These are phyloP conservation scores for Maniola jurtina DNA, from an alignment of 1,140 invertebrate genomes.

Conservation along the genomic window DNA sequence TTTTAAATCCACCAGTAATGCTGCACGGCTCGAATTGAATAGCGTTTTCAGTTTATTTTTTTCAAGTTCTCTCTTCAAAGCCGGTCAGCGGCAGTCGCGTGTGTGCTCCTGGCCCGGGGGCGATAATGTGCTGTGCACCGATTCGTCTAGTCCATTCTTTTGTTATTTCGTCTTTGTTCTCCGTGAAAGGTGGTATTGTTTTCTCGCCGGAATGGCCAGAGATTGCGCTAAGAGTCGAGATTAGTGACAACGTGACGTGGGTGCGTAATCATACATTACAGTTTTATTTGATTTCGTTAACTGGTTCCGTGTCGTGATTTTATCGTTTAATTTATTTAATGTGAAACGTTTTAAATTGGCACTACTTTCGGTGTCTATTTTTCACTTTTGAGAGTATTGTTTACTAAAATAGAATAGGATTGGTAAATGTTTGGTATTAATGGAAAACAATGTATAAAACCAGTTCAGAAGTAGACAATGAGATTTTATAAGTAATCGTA, in stretches of 20 bases:
- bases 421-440: not conserved
- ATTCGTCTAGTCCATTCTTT: slow-evolving; percentile 67
- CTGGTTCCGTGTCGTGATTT: not conserved
- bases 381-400: too few species aligned
- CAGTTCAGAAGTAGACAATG: not conserved
- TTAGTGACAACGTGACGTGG: slow-evolving; percentile 70
- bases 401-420: not conserved
- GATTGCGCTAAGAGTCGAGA: slow-evolving; percentile 71
- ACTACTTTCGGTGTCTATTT: not conserved
- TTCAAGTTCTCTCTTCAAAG: slow-evolving; percentile 43
- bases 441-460: too few species aligned
- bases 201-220: slow-evolving; percentile 58
- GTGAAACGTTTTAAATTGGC: not conserved
- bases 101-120: slow-evolving; percentile 44
- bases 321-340: not conserved
- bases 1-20: slow-evolving; percentile 36
- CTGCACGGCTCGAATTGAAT: slow-evolving; percentile 37
- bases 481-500: too few species aligned
- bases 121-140: slow-evolving; percentile 63
- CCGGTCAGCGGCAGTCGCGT: slow-evolving; percentile 44
- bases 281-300: slow-evolving; percentile 19
- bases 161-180: slow-evolving; percentile 71
- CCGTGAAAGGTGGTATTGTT: slow-evolving; percentile 72
- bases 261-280: slow-evolving; percentile 31
- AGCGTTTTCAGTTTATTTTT: slow-evolving; percentile 38